Percentiles rank a stretch among this genome's conserved stretches.
Evolutionary conservation across 2,113 vertebrate genomes (phyloP).

Genomic region (Poeciliopsis occidentalis): DNA sequence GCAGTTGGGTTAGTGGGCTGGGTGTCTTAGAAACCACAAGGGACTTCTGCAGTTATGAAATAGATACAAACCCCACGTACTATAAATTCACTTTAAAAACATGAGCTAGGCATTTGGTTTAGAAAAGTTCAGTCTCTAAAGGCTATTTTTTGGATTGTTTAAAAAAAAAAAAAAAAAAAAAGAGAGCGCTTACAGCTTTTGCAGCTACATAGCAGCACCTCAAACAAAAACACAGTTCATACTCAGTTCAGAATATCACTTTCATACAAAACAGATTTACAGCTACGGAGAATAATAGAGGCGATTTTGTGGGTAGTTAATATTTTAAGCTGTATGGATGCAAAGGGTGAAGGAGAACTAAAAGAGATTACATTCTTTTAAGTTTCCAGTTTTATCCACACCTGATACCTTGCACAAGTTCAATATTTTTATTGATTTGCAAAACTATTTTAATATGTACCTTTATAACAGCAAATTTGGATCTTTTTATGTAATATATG

Average conservation of each 20-base stretch:
- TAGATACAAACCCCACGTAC: slow-evolving; percentile 8
- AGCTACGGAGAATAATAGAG: background rate
- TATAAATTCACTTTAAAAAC: slow-evolving; percentile 33
- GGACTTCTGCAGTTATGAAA: slow-evolving; percentile 32
- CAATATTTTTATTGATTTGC: background rate
- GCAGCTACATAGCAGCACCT: background rate
- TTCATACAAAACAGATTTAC: background rate
- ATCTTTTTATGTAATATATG: background rate
- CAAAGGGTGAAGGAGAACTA: too few relatives aligned
- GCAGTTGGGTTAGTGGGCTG: slow-evolving; percentile 44
- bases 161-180: too few relatives aligned
- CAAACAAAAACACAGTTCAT: background rate
- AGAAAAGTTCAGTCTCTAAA: slow-evolving; percentile 17
- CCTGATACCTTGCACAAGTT: background rate
- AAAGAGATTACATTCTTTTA: background rate
- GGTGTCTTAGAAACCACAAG: slow-evolving; percentile 31
- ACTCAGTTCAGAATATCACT: background rate
- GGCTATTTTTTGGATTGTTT: background rate
- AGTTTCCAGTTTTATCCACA: background rate
- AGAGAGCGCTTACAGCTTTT: background rate
- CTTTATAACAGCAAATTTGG: too few relatives aligned
- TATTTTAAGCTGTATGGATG: background rate
- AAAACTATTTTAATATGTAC: background rate
- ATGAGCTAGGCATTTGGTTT: slow-evolving; percentile 50
- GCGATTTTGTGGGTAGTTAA: background rate